These are phyloP conservation scores for Leucozona laternaria DNA, from an alignment of 2,888 invertebrate genomes.

Conservation along the genomic window DNA sequence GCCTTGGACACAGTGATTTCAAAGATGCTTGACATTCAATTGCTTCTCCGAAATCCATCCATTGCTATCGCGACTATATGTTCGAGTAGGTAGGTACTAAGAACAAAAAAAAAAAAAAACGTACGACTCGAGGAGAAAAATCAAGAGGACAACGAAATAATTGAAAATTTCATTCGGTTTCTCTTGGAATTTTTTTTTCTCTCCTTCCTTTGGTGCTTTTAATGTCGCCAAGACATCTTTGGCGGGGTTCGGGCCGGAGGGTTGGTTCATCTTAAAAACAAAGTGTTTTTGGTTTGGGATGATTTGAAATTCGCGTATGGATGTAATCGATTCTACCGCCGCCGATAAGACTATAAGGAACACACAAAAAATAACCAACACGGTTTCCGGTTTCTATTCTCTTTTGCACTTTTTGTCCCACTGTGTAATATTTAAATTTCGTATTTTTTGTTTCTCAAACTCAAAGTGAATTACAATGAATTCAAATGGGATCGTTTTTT, in stretches of 20 bases:
- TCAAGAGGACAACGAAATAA: conserved; percentile 63
- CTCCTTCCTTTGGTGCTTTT: conserved; percentile 22
- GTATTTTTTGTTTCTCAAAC: conserved; percentile 39
- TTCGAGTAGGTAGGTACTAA: conserved; percentile 1
- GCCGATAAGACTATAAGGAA: conserved; percentile 47
- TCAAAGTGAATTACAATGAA: conserved; percentile 42
- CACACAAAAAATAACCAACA: neutral
- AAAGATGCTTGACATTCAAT: conserved; percentile 69
- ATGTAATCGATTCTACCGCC: conserved; percentile 59
- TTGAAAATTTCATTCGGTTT: conserved; percentile 66
- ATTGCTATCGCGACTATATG: conserved; percentile 20
- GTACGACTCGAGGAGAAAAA: conserved; percentile 27
- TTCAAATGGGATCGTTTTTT: conserved; percentile 21
- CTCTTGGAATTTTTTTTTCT: conserved; percentile 26
- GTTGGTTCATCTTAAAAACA: conserved; percentile 23
- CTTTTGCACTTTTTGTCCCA: conserved; percentile 8
- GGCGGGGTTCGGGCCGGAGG: neutral
- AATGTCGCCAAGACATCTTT: conserved; percentile 5
- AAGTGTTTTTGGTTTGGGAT: conserved; percentile 61
- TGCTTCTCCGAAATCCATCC: conserved; percentile 52
- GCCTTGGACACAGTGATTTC: conserved; percentile 56
- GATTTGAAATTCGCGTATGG: conserved; percentile 57
- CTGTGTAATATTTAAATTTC: conserved; percentile 58
- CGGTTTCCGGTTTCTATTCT: conserved; percentile 15
- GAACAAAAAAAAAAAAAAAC: conserved; percentile 15